Evolutionary conservation across 2,113 vertebrate genomes (phyloP).

Genomic region (Antennarius striatus): DNA sequence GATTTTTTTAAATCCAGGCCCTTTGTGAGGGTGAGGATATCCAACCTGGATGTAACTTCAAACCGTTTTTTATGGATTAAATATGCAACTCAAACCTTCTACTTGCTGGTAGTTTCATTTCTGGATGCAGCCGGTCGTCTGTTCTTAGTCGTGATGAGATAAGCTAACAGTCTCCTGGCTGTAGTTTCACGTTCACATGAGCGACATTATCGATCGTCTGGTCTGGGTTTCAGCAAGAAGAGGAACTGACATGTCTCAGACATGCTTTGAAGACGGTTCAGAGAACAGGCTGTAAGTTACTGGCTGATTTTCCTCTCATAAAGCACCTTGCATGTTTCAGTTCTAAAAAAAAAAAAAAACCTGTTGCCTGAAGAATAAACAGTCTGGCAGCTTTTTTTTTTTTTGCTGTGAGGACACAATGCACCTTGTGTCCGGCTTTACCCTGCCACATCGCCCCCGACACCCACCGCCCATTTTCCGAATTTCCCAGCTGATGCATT

Average conservation of each 20-base stretch:
- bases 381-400: slow-evolving; percentile 27
- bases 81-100: no score
- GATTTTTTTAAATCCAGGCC: no score
- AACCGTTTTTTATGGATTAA: no score
- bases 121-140: no score
- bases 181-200: no score
- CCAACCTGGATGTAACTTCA: no score
- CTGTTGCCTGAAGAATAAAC: slow-evolving; percentile 35
- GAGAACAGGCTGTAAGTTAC: background rate
- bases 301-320: slow-evolving; percentile 9
- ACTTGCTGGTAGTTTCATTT: no score
- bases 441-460: slow-evolving; percentile 31
- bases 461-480: slow-evolving; percentile 56
- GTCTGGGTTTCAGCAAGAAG: no score
- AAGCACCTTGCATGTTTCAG: slow-evolving; percentile 21
- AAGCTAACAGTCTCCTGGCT: no score
- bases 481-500: slow-evolving; percentile 69
- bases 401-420: slow-evolving; percentile 36
- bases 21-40: no score
- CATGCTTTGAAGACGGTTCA: background rate
- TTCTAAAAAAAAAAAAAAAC: background rate
- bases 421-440: slow-evolving; percentile 40
- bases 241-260: background rate
- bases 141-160: no score
- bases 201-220: no score